Base-by-base conservation (phyloP, 2,888 invertebrate genomes). In the Tetrapedia diversipes region DNA sequence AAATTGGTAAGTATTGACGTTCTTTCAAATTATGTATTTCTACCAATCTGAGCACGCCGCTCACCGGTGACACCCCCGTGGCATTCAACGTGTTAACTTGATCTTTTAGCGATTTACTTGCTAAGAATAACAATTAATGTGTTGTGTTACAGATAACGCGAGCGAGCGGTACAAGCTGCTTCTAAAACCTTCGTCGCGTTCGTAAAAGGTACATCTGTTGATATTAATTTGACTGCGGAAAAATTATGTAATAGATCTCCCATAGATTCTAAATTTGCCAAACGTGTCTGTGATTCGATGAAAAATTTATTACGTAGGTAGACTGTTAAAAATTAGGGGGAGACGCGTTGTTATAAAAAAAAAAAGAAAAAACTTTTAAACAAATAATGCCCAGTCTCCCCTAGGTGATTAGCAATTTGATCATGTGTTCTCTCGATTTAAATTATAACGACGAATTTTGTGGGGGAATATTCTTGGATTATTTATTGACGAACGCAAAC, bases 101-200 rank as follows among this genome's bases (percentile, higher is more conserved):
- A 4, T 39, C 16, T 39, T n/a, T n/a, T n/a, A n/a, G n/a, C 10
- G 8, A 11, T 37, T 11, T 11, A 11, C 11, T 37, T 27, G 7
- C 6, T 8, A 34, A 22, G 1, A 11, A 37, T 2, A 11, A 34
- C 14, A 16, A 22, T 56, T 34, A 19, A 4, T 24, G 1, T 37
- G 24, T 16, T 61, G 16, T 67, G 43, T 84, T 86, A 19, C 83
- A 90, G 91, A 91, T 82, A 78, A 87, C 27, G 76, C 85, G 57
- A 89, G 86, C 54, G 90, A 91, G 16, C 89, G 89, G 47, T 91
- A 90, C 79, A 91, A 89, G 80, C 78, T 91, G 59, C 87, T 90
- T 54, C 74, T 91, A 43, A 91, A 90, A 70, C 89, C 89, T 24
- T 87, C 87, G 47, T 84, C 83, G 41, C 85, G 86, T 61, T 86